Percentiles rank a stretch among this genome's conserved stretches.
These are phyloP conservation scores for Ctenochaetus hawaiiensis DNA, from an alignment of 2,797 vertebrate genomes.

Conservation along the genomic window DNA sequence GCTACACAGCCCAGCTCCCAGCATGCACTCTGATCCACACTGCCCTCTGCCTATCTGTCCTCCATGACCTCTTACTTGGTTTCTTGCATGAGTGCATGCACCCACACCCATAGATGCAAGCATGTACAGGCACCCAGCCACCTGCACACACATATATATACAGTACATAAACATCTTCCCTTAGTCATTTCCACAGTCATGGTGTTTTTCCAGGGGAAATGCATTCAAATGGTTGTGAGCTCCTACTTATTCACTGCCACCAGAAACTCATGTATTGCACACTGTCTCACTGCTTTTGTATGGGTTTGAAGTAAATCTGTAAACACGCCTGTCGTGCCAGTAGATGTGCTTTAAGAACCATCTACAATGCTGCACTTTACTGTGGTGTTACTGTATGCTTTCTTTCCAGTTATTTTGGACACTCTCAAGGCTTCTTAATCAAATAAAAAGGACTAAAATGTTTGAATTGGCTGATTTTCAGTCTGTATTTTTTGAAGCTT, in stretches of 20 bases:
- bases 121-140: conserved; percentile 29
- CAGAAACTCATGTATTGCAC: conserved; percentile 24
- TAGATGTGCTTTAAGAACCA: conserved; percentile 21
- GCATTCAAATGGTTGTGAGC: conserved; percentile 11
- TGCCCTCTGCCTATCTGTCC: conserved; percentile 78
- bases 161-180: conserved; percentile 32
- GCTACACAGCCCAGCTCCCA: conserved; percentile 75
- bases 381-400: conserved; percentile 30
- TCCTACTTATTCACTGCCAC: conserved; percentile 24
- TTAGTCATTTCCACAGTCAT: conserved; percentile 10
- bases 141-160: conserved; percentile 21
- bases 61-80: conserved; percentile 69
- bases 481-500: not conserved
- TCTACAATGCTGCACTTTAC: not conserved
- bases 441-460: conserved; percentile 3
- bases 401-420: conserved; percentile 26
- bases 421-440: conserved; percentile 12
- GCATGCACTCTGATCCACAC: conserved; percentile 79
- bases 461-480: conserved; percentile 1
- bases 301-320: conserved; percentile 19
- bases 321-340: conserved; percentile 31
- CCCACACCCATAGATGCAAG: conserved; percentile 30
- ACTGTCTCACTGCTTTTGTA: conserved; percentile 5
- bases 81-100: conserved; percentile 53
- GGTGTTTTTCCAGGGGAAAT: conserved; percentile 13